Evolutionary conservation across 2,888 invertebrate species (phyloP), one percentile per base, ranked within the genome.

Genomic region (Gryllus longicercus): DNA sequence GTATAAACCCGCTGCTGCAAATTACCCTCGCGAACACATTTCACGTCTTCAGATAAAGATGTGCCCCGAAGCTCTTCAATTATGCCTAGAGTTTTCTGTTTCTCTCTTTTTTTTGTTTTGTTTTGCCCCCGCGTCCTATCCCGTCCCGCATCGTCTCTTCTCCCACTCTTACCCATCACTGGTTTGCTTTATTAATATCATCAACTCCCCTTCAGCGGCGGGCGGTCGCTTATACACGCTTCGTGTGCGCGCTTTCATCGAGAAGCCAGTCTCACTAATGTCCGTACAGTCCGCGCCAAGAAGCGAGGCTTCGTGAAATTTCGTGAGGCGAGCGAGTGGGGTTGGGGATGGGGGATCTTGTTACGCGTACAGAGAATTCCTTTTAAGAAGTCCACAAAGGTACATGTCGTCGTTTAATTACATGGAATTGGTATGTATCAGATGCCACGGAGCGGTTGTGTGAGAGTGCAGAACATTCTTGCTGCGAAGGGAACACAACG

Each of bases 31-130:
- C 63, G 63, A 63, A 63, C 63, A 63, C 63, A 63, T 63, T 63
- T 63, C 63, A 63, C 63, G 63, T 63, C 63, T 63, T 63, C 63
- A 63, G 63, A 63, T 63, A 63, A 63, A 63, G 63, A 63, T 63
- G 63, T 63, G 63, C 63, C 63, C 63, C 63, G 63, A 63, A 63
- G 63, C 63, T 63, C 63, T 63, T 63, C 63, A 63, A 63, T 63
- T 63, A 63, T 63, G 63, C 63, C 63, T 14, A 14, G 16, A 63
- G 16, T 38, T 63, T 63, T 63, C 63, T 63, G 14, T 63, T 63
- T 63, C 63, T 63, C 63, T 63, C 5, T 38, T 38, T 38, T 38
- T 38, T 38, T 38, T 38, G 21, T 21, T 21, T 21, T 21, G 21
- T 38, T 38, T 38, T 5, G 38, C 38, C 38, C 38, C 8, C 38